Evolutionary conservation across 2,113 vertebrate species (phyloP).

Genomic region (Alces alces): DNA sequence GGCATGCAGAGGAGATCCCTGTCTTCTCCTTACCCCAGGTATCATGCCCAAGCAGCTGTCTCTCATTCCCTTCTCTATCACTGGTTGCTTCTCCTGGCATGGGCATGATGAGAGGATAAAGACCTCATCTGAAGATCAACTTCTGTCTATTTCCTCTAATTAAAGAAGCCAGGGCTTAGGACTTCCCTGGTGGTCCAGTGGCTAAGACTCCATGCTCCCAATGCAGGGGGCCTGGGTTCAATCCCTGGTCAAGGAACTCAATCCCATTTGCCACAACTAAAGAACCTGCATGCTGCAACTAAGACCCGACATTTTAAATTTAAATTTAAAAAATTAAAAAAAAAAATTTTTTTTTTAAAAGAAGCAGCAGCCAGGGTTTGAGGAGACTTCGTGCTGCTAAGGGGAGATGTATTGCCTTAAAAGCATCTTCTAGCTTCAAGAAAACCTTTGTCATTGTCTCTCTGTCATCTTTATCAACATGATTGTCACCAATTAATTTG

Average conservation of each 20-base stretch:
- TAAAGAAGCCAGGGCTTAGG: not conserved
- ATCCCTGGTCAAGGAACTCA: not conserved
- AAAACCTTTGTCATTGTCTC: not conserved
- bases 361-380: not conserved
- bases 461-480: not conserved
- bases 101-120: conserved; percentile 31
- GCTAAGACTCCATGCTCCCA: not conserved
- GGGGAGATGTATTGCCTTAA: not conserved
- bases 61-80: conserved; percentile 48
- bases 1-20: not conserved
- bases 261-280: not conserved
- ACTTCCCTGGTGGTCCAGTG: not conserved
- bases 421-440: not conserved
- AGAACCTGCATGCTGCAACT: not conserved
- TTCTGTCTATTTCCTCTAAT: conserved; percentile 13
- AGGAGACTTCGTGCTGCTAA: not conserved
- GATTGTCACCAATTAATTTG: not conserved
- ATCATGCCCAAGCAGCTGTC: conserved; percentile 58
- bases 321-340: not conserved
- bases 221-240: not conserved
- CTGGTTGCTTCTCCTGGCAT: conserved; percentile 18
- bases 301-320: not conserved
- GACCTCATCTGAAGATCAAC: conserved; percentile 37
- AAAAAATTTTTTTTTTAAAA: not conserved
- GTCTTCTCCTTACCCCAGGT: conserved; percentile 21